phyloP scores from a whole-genome alignment of 23 tunicate genomes.

The Styela clava region DNA sequence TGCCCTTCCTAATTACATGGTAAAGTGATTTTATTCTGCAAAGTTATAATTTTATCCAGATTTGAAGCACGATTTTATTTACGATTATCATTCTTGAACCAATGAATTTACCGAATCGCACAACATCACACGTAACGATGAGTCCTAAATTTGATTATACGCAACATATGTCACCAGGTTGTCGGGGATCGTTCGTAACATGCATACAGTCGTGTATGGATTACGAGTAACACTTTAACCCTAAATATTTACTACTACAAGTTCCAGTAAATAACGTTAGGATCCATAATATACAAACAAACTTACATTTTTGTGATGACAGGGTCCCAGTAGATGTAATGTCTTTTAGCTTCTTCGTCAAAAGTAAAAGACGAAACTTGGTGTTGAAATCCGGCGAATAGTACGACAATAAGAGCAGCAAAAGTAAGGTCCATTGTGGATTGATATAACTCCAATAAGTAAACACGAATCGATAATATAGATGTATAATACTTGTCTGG shows the following conservation, averaged over 20 bases:
- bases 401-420: background rate
- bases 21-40: background rate
- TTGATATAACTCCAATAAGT: background rate
- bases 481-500: background rate
- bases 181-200: background rate
- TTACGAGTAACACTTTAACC: no score
- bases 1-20: background rate
- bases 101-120: no score
- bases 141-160: background rate
- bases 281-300: no score
- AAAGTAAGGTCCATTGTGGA: background rate
- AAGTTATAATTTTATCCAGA: background rate
- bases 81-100: no score
- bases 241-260: no score
- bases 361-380: background rate
- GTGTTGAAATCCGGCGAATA: constrained; percentile 8
- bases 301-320: constrained; percentile 6
- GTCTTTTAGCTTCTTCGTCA: constrained; percentile 15
- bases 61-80: background rate
- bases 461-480: background rate
- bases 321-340: constrained; percentile 15
- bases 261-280: no score
- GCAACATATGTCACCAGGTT: background rate
- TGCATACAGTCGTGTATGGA: background rate
- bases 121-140: background rate